A percentile compares a stretch with the other conserved stretches of the same genome.
These are phyloP conservation scores for Oncorhynchus kisutch DNA, from an alignment of 2,113 vertebrate species.

Conservation along the genomic window DNA sequence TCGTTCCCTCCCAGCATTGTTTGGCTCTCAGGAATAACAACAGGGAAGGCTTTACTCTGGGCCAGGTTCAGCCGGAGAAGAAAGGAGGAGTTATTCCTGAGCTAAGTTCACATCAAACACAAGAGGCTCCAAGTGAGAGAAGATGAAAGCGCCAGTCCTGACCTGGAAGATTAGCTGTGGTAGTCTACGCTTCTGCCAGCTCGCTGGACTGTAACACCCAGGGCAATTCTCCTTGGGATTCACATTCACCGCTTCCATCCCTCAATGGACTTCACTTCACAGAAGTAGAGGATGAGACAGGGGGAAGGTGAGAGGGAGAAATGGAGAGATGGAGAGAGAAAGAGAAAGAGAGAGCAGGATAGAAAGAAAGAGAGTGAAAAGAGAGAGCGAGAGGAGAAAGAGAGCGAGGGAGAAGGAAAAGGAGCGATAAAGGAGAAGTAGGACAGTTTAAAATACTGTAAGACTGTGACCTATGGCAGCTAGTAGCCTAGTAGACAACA, in stretches of 20 bases:
- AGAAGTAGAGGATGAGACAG: conserved; percentile 32
- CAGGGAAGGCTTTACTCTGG: conserved; percentile 68
- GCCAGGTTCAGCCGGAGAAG: conserved; percentile 67
- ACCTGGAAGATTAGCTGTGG: conserved; percentile 76
- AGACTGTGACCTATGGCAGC: conserved; percentile 51
- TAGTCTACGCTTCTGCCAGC: conserved; percentile 66
- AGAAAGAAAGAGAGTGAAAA: conserved; percentile 24
- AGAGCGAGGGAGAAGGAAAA: conserved; percentile 19
- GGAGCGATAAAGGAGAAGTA: conserved; percentile 26
- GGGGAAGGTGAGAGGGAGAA: background rate
- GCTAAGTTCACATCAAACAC: conserved; percentile 80
- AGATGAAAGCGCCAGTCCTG: conserved; percentile 75
- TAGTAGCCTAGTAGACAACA: conserved; percentile 16
- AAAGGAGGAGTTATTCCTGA: conserved; percentile 73
- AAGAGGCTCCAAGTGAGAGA: conserved; percentile 69
- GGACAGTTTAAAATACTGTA: conserved; percentile 49
- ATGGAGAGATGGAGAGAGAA: conserved; percentile 26
- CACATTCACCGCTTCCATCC: conserved; percentile 32
- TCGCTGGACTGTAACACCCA: conserved; percentile 58
- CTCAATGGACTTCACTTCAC: conserved; percentile 58
- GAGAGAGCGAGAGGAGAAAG: conserved; percentile 5
- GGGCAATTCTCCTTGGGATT: conserved; percentile 65
- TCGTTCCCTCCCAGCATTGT: conserved; percentile 72
- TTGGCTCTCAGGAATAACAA: conserved; percentile 74
- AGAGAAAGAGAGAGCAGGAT: conserved; percentile 33